These are phyloP conservation scores for Hyles lineata DNA, from an alignment of 2,888 invertebrate genomes.

Conservation along the genomic window DNA sequence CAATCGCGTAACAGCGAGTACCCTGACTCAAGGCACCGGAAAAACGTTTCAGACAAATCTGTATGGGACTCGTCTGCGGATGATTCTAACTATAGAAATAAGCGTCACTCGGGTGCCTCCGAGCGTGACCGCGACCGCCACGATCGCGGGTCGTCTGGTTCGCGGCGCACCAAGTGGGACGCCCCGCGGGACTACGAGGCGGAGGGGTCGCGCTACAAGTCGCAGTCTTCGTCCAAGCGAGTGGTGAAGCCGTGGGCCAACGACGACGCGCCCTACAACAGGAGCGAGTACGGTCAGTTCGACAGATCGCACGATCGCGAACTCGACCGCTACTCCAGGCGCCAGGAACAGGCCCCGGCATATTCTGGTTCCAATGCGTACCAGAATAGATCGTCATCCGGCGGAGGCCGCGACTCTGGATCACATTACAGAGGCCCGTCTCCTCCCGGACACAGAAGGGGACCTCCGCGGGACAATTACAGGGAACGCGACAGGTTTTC, in stretches of 20 bases:
- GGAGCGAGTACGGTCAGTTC: constrained; percentile 13
- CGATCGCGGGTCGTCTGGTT: background rate
- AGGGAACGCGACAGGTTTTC: background rate
- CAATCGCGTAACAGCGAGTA: background rate
- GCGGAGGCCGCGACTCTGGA: background rate
- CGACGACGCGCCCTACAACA: background rate
- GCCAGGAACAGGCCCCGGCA: background rate
- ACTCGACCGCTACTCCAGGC: constrained; percentile 12
- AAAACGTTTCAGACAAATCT: constrained; percentile 1
- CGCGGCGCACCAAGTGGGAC: constrained; percentile 19
- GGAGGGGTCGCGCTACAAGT: background rate
- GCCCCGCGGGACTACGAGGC: background rate
- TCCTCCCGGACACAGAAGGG: background rate
- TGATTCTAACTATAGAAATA: background rate
- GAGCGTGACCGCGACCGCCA: background rate
- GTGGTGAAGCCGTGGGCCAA: background rate
- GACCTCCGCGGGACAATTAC: background rate
- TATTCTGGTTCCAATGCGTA: constrained; percentile 3
- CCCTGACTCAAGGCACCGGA: background rate
- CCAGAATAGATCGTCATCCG: background rate
- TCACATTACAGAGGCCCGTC: background rate
- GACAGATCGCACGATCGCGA: constrained; percentile 14
- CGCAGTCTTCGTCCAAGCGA: background rate
- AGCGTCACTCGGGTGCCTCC: background rate
- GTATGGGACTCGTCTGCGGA: background rate